phyloP scores from a whole-genome alignment of 2,888 invertebrate genomes.

The Aleiodes leptofemur region DNA sequence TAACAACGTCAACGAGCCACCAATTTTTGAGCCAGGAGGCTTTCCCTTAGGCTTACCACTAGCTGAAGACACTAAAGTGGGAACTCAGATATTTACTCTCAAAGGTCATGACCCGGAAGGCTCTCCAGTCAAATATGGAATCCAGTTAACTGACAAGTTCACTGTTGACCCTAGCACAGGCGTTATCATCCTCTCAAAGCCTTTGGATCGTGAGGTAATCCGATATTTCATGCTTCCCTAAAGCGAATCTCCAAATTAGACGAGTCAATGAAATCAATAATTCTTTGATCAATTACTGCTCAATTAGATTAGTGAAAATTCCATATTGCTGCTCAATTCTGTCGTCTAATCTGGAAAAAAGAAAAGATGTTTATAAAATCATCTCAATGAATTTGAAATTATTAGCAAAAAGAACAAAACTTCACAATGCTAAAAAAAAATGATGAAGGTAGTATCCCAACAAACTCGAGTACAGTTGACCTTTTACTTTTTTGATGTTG shows the following conservation, averaged over 20 bases:
- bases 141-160: constrained; percentile 89
- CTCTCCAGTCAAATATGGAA: constrained; percentile 82
- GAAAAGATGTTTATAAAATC: no score
- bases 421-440: no score
- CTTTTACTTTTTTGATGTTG: no score
- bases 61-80: constrained; percentile 87
- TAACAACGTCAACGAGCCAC: constrained; percentile 73
- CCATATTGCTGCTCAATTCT: background rate
- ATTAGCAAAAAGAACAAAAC: no score
- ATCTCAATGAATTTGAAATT: no score
- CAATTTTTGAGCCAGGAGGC: constrained; percentile 68
- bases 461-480: no score
- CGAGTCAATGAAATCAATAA: background rate
- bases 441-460: no score
- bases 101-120: constrained; percentile 90
- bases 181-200: constrained; percentile 86
- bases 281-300: background rate
- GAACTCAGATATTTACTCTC: constrained; percentile 85
- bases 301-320: background rate
- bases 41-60: constrained; percentile 77
- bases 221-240: constrained; percentile 36
- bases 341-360: no score
- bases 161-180: constrained; percentile 86
- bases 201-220: constrained; percentile 88
- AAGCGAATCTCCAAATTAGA: background rate